Base-by-base conservation (phyloP, 1,140 invertebrate genomes). In the Danaus plexippus region DNA sequence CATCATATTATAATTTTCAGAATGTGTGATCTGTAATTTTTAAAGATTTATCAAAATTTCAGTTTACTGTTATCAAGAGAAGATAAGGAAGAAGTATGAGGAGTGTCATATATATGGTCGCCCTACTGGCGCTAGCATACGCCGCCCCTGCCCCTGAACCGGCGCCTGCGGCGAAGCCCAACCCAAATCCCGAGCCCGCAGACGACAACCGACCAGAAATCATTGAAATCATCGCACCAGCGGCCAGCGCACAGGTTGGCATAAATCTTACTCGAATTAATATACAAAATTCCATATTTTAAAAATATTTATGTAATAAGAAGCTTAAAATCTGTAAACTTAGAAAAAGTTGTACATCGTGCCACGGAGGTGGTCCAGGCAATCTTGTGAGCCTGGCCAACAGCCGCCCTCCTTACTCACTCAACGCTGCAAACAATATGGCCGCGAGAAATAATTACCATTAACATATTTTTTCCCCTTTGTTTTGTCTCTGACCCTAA, bases 151-250 rank as follows among this genome's bases (percentile, higher is more conserved):
- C 73, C 18, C 65, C 65, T 47, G 68, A 51, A 9, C 77, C 79
- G 32, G 68, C 47, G 6, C 69, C 74, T 15, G 68, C 43, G 54
- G 67, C 78, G 6, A 68, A 63, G 9, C 64, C 80, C 41, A 61
- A 66, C 9, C 76, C 81, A 12, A 67, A 66, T 22, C 69, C 82
- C 43, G 72, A 61, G 11, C 72, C 80, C 42, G 65, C 66, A 11
- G 72, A 69, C n/a, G 85, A 87, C 71, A 72, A 75, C 64, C 64
- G 57, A 40, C 87, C 85, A 0, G 85, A 87, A 52, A 87, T 87
- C 61, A 88, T 87, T 32, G 87, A 88, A 53, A 88, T 88, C 59
- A 87, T 87, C 55, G 82, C 85, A 0, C 87, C 87, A 13, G 84
- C 87, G 32, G 74, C 71, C 61, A 78, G 73, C 42, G 87, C 87